Conservation (phyloP, 2,888 invertebrate genomes). For the Sinohyriopsis cumingii region DNA sequence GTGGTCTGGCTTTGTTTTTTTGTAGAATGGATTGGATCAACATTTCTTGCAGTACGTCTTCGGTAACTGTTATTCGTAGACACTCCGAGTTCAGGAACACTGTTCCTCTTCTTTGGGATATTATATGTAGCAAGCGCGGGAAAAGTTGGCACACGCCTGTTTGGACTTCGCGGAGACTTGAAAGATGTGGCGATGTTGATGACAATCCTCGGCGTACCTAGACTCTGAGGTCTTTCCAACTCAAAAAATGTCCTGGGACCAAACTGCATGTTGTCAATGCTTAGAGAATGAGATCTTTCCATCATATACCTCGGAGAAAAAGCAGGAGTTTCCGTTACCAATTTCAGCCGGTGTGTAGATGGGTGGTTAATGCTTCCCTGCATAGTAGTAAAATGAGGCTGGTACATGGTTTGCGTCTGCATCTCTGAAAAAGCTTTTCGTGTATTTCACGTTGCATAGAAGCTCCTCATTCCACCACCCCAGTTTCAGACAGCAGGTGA, state of each 20-base stretch:
- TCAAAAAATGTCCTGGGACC: slow-evolving; percentile 34
- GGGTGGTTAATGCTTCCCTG: slow-evolving; percentile 10
- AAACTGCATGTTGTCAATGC: slow-evolving; percentile 28
- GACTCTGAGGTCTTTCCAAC: slow-evolving; percentile 32
- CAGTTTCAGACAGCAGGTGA: too few species aligned
- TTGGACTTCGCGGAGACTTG: slow-evolving; percentile 17
- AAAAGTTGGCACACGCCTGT: slow-evolving; percentile 28
- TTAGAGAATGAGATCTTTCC: slow-evolving; percentile 23
- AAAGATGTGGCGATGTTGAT: slow-evolving; percentile 37
- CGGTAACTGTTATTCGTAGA: slow-evolving; percentile 10
- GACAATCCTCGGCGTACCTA: slow-evolving; percentile 21
- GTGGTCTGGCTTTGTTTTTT: background rate
- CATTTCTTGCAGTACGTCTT: slow-evolving; percentile 8
- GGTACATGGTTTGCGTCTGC: too few species aligned
- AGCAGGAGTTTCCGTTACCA: slow-evolving; percentile 10
- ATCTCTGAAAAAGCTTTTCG: too few species aligned
- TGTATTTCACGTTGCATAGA: too few species aligned
- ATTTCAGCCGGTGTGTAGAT: slow-evolving; percentile 24
- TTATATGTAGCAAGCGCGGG: slow-evolving; percentile 28
- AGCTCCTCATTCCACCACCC: too few species aligned
- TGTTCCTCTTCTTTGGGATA: slow-evolving; percentile 11
- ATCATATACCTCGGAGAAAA: slow-evolving; percentile 15
- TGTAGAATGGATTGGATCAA: slow-evolving; percentile 3
- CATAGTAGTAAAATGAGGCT: too few species aligned
- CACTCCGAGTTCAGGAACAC: slow-evolving; percentile 16